These are phyloP conservation scores for Diuraphis noxia DNA, from an alignment of 1,140 invertebrate species.

Conservation along the genomic window DNA sequence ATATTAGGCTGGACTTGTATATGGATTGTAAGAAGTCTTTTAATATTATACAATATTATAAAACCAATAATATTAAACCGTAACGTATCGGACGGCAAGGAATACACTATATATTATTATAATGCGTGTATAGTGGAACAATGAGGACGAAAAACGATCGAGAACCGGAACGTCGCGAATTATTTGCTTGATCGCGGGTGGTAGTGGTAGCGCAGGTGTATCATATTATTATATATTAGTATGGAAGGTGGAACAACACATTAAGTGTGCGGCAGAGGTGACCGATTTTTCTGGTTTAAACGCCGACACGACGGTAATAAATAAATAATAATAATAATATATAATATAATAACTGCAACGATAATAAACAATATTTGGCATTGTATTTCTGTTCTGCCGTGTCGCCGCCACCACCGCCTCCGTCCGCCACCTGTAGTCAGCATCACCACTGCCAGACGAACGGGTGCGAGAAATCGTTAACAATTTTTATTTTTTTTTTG, in stretches of 20 bases:
- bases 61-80: background rate
- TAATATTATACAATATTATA: background rate
- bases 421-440: no score
- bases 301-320: background rate
- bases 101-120: background rate
- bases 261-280: background rate
- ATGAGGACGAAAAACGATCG: constrained; percentile 7
- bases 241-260: background rate
- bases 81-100: background rate
- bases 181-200: background rate
- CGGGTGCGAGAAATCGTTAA: constrained; percentile 2
- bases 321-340: background rate
- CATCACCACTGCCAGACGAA: background rate
- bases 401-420: background rate
- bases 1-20: background rate
- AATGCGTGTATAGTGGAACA: constrained; percentile 10
- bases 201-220: background rate
- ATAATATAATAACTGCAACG: background rate
- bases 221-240: background rate
- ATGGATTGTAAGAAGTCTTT: background rate
- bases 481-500: no score
- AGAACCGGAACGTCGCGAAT: constrained; percentile 15
- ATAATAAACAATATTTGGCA: background rate
- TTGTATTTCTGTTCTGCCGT: background rate
- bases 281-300: constrained; percentile 7